These are phyloP conservation scores for Zygothrica quintamaculata DNA, from an alignment of 2,888 invertebrate species.

Conservation along the genomic window DNA sequence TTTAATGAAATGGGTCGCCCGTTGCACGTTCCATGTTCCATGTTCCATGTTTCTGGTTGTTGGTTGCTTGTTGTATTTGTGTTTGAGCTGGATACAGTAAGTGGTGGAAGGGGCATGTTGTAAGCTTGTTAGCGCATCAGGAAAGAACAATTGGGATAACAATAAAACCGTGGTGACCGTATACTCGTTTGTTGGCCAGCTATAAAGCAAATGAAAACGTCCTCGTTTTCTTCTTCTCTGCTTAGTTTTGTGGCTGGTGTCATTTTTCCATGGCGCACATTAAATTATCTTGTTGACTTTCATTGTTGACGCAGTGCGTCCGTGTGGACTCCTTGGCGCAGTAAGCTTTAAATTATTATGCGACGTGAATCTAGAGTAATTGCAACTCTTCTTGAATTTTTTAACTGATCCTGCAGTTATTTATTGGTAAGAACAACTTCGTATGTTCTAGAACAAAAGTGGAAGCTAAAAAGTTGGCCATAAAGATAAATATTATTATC, in stretches of 20 bases:
- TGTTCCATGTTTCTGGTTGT: background rate
- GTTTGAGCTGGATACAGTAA: slow-evolving; percentile 17
- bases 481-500: slow-evolving; percentile 29
- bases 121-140: slow-evolving; percentile 56
- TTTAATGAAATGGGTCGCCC: slow-evolving; percentile 61
- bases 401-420: slow-evolving; percentile 11
- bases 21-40: slow-evolving; percentile 5
- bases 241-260: background rate
- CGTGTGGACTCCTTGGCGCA: slow-evolving; percentile 14
- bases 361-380: background rate
- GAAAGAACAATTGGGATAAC: slow-evolving; percentile 33
- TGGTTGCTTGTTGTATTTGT: slow-evolving; percentile 10
- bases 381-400: slow-evolving; percentile 5
- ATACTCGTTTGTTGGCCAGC: slow-evolving; percentile 26
- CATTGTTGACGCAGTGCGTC: slow-evolving; percentile 32
- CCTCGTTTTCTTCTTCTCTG: background rate
- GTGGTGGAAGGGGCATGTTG: slow-evolving; percentile 8
- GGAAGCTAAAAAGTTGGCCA: slow-evolving; percentile 11
- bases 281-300: slow-evolving; percentile 33
- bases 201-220: slow-evolving; percentile 25
- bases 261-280: slow-evolving; percentile 22
- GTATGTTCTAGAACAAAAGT: background rate
- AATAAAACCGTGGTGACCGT: slow-evolving; percentile 22
- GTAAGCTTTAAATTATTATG: slow-evolving; percentile 17
- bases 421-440: background rate